Evolutionary conservation across 2,797 vertebrate species (phyloP).

Genomic region (Xiphophorus birchmanni): DNA sequence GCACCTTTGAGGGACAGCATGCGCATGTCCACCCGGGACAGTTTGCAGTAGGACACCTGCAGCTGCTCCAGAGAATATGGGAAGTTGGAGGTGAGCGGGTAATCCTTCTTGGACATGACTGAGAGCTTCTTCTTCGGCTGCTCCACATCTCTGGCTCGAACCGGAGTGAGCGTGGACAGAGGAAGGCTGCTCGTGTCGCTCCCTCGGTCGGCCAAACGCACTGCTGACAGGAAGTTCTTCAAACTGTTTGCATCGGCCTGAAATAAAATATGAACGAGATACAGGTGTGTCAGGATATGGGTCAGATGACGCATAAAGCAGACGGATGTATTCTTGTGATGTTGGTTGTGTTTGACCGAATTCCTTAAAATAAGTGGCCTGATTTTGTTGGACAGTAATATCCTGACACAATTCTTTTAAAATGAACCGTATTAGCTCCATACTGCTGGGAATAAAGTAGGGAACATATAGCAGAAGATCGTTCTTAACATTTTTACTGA

Average conservation of each 20-base stretch:
- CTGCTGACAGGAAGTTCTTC: constrained; percentile 92
- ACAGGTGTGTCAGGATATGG: not conserved
- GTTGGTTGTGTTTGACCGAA: constrained; percentile 2
- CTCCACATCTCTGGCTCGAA: constrained; percentile 90
- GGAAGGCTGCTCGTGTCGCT: constrained; percentile 77
- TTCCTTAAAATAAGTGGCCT: constrained; percentile 55
- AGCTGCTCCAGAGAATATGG: constrained; percentile 93
- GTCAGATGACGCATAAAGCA: not conserved
- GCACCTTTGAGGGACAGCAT: constrained; percentile 87
- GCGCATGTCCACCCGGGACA: constrained; percentile 88
- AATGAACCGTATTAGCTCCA: constrained; percentile 18
- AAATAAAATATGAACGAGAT: not conserved
- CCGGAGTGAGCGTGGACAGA: constrained; percentile 86
- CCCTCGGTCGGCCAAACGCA: constrained; percentile 89
- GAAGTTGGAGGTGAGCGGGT: constrained; percentile 91
- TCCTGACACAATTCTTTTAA: constrained; percentile 53
- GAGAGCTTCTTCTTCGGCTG: constrained; percentile 93
- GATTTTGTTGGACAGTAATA: constrained; percentile 49
- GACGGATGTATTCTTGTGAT: not conserved
- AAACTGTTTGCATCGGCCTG: constrained; percentile 89
- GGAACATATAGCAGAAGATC: not conserved
- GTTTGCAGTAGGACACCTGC: constrained; percentile 93
- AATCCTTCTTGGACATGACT: constrained; percentile 91
- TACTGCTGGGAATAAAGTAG: constrained; percentile 18
- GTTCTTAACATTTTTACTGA: constrained; percentile 1